These are phyloP conservation scores for Zaprionus bogoriensis DNA, from an alignment of 2,888 invertebrate genomes.

Conservation along the genomic window DNA sequence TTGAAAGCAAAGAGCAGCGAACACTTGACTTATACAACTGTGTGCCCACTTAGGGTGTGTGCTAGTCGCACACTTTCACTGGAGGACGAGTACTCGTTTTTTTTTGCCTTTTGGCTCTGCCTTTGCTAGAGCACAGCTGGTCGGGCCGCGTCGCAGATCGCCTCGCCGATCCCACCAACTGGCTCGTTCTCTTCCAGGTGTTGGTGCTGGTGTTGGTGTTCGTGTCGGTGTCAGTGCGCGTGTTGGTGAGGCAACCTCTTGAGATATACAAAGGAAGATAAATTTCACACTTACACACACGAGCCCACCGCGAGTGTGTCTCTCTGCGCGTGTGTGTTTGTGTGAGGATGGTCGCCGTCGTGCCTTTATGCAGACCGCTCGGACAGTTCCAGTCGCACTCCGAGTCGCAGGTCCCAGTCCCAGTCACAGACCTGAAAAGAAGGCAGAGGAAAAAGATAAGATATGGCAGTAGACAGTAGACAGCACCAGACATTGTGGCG, in stretches of 20 bases:
- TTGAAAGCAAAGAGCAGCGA: not conserved
- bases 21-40: no score
- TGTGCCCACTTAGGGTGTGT: constrained; percentile 13
- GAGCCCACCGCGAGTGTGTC: not conserved
- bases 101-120: not conserved
- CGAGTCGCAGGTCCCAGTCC: constrained; percentile 2
- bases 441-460: constrained; percentile 73
- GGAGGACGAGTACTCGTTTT: constrained; percentile 6
- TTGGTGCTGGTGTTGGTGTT: constrained; percentile 30
- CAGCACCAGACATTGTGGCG: constrained; percentile 81
- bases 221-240: constrained; percentile 11
- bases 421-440: constrained; percentile 18
- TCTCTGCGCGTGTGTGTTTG: constrained; percentile 2
- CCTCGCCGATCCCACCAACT: constrained; percentile 50
- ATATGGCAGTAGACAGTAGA: constrained; percentile 79
- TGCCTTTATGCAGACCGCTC: constrained; percentile 61
- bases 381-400: constrained; percentile 31
- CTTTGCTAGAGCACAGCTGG: constrained; percentile 55
- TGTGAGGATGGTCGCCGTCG: constrained; percentile 27
- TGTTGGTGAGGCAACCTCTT: constrained; percentile 74
- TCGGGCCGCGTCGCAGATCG: constrained; percentile 54
- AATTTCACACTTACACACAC: constrained; percentile 69
- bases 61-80: not conserved
- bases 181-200: constrained; percentile 60
- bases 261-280: constrained; percentile 79